phyloP scores from a whole-genome alignment of 2,113 vertebrate genomes.

The Burhinus oedicnemus region DNA sequence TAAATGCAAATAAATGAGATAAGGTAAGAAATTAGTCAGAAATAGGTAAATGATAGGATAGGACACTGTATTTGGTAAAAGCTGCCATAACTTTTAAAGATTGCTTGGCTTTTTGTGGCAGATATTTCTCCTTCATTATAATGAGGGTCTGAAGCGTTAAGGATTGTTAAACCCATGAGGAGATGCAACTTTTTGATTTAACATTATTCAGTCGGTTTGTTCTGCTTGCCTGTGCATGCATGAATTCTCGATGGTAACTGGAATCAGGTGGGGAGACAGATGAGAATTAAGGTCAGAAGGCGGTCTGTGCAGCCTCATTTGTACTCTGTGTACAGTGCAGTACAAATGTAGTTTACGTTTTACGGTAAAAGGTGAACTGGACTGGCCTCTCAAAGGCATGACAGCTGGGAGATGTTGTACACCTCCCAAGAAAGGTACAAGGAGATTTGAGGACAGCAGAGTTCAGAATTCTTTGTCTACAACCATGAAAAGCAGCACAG shows the following conservation, averaged over 20 bases:
- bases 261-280: not conserved
- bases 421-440: not conserved
- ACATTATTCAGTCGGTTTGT: fast-evolving
- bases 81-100: not conserved
- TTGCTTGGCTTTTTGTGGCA: not conserved
- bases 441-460: not conserved
- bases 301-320: not conserved
- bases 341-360: not conserved
- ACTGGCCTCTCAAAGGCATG: not conserved
- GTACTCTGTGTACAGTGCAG: too few species aligned
- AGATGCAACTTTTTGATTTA: not conserved
- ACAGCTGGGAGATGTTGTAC: not conserved
- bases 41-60: not conserved
- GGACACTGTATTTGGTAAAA: not conserved
- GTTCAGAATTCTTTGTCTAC: not conserved
- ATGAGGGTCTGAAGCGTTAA: not conserved
- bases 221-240: not conserved
- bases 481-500: not conserved
- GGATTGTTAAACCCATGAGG: not conserved
- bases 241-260: not conserved
- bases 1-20: not conserved
- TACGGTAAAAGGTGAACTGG: not conserved
- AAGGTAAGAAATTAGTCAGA: not conserved
- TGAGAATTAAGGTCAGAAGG: not conserved
- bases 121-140: not conserved